A percentile compares a stretch with the other conserved stretches of the same genome.
These are phyloP conservation scores for Elmis aenea DNA, from an alignment of 2,888 invertebrate species.

Conservation along the genomic window DNA sequence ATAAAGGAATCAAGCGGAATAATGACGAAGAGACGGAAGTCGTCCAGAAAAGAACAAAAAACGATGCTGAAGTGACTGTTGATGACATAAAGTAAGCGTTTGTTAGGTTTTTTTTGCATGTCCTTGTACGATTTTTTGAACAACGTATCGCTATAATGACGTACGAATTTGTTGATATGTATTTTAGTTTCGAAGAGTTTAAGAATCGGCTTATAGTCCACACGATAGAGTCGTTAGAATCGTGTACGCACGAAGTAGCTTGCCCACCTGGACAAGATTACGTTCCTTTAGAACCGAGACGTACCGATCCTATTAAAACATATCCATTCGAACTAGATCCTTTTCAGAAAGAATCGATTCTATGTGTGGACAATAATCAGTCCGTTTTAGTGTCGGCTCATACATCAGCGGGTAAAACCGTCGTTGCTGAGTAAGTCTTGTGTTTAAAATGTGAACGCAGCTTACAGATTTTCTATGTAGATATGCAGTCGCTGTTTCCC, in stretches of 20 bases:
- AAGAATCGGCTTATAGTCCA: constrained; percentile 81
- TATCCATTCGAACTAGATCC: constrained; percentile 95
- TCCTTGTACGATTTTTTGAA: constrained; percentile 1
- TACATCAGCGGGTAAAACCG: constrained; percentile 99
- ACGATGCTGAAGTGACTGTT: constrained; percentile 36
- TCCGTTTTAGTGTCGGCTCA: constrained; percentile 98
- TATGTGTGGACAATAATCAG: constrained; percentile 96
- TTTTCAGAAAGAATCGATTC: constrained; percentile 94
- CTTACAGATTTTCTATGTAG: constrained; percentile 41
- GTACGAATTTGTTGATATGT: no score
- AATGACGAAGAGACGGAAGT: constrained; percentile 28
- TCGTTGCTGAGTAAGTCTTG: constrained; percentile 87
- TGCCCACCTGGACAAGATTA: constrained; percentile 85
- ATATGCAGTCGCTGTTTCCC: constrained; percentile 92
- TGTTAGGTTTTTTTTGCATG: no score
- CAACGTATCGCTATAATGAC: no score
- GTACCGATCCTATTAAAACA: constrained; percentile 77
- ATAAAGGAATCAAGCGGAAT: constrained; percentile 35
- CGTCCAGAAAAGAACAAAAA: constrained; percentile 33
- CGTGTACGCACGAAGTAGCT: constrained; percentile 95
- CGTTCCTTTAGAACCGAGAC: constrained; percentile 53
- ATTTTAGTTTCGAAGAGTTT: constrained; percentile 65
- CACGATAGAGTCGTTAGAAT: constrained; percentile 82
- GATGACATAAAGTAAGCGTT: constrained; percentile 40
- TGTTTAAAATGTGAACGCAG: not conserved